Evolutionary conservation across 2,113 vertebrate species (phyloP).

Genomic region (Illadopsis cleaveri): DNA sequence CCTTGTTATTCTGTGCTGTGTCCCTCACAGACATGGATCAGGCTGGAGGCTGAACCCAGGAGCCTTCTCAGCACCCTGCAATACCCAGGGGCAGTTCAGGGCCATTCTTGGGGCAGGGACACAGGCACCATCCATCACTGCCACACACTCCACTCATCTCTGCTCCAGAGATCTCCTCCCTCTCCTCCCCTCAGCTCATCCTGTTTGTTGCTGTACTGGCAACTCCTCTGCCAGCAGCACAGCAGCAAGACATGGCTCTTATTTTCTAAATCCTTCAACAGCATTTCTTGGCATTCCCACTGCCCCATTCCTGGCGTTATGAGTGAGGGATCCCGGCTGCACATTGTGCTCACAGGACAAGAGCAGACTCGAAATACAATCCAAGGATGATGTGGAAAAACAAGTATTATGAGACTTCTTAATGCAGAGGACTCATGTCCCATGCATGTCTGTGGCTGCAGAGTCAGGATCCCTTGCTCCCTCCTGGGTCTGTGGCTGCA

Average conservation of each 20-base stretch:
- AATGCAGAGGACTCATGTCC: neutral
- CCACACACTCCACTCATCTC: accelerated
- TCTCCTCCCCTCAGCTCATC: neutral
- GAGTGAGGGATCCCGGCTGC: neutral
- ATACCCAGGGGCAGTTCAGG: neutral
- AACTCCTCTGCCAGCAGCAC: neutral
- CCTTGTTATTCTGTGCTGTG: accelerated
- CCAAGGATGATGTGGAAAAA: neutral
- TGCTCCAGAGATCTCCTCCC: neutral
- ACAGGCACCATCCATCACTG: too few relatives aligned
- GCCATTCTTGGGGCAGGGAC: neutral
- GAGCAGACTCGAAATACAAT: neutral
- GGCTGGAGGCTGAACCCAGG: neutral
- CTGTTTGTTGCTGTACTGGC: neutral
- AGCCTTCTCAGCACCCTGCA: neutral
- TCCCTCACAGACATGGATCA: neutral
- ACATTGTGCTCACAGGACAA: neutral
- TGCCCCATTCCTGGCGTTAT: too few relatives aligned
- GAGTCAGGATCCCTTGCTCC: neutral
- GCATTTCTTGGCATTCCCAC: neutral
- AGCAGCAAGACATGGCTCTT: neutral
- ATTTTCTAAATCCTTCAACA: neutral
- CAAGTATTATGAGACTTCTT: neutral
- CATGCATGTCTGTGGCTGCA: neutral
- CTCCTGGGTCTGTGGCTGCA: neutral